These are phyloP conservation scores for Lamprotornis superbus DNA, from an alignment of 2,113 vertebrate genomes.

Conservation along the genomic window DNA sequence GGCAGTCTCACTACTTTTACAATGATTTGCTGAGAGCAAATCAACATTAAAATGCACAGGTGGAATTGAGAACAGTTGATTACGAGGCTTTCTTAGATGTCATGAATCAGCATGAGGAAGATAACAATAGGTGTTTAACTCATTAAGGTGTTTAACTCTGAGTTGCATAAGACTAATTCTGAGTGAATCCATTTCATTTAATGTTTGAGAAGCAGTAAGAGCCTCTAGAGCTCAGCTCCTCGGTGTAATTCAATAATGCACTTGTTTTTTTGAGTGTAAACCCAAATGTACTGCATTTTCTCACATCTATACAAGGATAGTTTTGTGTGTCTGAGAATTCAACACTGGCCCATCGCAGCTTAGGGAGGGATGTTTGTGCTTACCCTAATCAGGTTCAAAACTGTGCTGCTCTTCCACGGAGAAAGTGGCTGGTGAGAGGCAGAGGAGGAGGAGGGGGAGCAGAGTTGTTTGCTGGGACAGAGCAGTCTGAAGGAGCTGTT, in stretches of 20 bases:
- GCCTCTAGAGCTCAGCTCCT: background rate
- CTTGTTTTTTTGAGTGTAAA: background rate
- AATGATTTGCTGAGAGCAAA: background rate
- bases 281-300: background rate
- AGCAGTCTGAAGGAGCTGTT: background rate
- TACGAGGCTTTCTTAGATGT: background rate
- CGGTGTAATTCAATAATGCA: accelerated
- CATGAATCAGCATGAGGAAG: background rate
- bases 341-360: accelerated
- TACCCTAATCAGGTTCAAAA: background rate
- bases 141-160: background rate
- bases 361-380: background rate
- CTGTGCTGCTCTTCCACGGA: background rate
- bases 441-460: background rate
- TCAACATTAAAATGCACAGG: background rate
- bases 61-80: background rate
- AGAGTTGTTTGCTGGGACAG: background rate
- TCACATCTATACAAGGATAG: accelerated
- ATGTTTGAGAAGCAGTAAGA: background rate
- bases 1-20: background rate
- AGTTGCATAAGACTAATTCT: background rate
- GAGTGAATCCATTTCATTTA: background rate
- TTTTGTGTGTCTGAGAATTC: background rate
- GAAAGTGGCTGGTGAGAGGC: background rate
- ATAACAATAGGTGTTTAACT: background rate